Percentiles rank a stretch among this genome's conserved stretches.
Evolutionary conservation across 2,797 vertebrate species (phyloP).

Genomic region (Pangasius macronema): DNA sequence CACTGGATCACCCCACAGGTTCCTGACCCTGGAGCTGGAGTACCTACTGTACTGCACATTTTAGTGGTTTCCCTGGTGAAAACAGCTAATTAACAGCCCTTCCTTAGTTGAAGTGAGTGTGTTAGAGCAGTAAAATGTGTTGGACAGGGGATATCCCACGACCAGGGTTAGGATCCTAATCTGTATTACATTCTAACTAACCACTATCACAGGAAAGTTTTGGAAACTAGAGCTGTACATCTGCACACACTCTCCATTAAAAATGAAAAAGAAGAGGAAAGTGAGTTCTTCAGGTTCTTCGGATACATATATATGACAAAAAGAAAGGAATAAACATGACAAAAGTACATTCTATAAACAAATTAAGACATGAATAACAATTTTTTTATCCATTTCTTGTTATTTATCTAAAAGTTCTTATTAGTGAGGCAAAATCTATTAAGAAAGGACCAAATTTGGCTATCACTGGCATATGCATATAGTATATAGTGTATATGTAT

Average conservation of each 20-base stretch:
- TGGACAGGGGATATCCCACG: background rate
- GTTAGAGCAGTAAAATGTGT: background rate
- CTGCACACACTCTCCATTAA: background rate
- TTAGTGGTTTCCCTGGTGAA: background rate
- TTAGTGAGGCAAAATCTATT: background rate
- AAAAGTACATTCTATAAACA: background rate
- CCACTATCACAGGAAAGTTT: background rate
- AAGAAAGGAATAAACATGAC: too few relatives aligned
- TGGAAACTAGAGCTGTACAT: background rate
- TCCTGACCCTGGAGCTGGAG: background rate
- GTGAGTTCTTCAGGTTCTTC: too few relatives aligned
- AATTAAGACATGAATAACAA: background rate
- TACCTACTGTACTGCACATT: background rate
- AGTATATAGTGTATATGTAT: background rate
- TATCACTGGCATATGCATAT: background rate
- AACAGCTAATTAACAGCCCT: background rate
- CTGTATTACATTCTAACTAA: background rate
- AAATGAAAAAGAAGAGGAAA: background rate
- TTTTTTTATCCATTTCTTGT: background rate
- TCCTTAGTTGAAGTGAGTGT: background rate
- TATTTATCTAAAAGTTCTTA: background rate
- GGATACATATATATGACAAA: too few relatives aligned
- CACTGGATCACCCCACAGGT: background rate
- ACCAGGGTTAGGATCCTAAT: background rate
- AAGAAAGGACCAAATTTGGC: background rate